Conservation (phyloP, 2,888 invertebrate species). For the Leptinotarsa tumamoca region DNA sequence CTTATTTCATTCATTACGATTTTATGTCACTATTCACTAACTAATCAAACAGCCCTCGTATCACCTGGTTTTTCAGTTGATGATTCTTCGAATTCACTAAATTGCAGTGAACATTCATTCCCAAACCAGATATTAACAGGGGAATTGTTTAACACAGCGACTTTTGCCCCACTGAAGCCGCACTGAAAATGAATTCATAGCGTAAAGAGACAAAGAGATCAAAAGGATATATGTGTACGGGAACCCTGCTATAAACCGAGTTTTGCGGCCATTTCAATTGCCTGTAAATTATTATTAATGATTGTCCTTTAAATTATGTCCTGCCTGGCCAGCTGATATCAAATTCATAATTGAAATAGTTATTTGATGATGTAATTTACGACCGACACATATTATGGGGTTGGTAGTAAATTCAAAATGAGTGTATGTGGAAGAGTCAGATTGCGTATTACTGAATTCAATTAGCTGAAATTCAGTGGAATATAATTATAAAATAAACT, state of each 20-base stretch:
- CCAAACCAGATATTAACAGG: neutral
- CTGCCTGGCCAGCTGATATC: constrained; percentile 13
- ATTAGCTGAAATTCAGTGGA: too few relatives aligned
- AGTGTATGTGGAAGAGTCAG: neutral
- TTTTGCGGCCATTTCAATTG: constrained; percentile 21
- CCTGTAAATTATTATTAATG: constrained; percentile 26
- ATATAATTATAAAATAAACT: too few relatives aligned
- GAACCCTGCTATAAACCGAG: constrained; percentile 20
- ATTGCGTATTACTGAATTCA: neutral
- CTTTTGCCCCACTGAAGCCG: constrained; percentile 5
- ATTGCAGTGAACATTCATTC: neutral
- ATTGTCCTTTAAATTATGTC: constrained; percentile 13
- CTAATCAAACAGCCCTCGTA: too few relatives aligned
- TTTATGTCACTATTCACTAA: too few relatives aligned
- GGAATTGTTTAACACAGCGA: neutral
- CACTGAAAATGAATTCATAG: constrained; percentile 6
- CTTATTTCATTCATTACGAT: too few relatives aligned
- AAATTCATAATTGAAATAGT: constrained; percentile 18
- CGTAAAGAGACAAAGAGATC: constrained; percentile 16
- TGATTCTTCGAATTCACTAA: neutral
- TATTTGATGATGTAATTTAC: constrained; percentile 15
- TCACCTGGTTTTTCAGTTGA: neutral
- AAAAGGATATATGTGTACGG: constrained; percentile 23
- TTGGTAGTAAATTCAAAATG: neutral
- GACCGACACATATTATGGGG: neutral